These are phyloP conservation scores for Pseudococcus jackbeardsleyi DNA, from an alignment of 2,888 invertebrate species.

Conservation along the genomic window DNA sequence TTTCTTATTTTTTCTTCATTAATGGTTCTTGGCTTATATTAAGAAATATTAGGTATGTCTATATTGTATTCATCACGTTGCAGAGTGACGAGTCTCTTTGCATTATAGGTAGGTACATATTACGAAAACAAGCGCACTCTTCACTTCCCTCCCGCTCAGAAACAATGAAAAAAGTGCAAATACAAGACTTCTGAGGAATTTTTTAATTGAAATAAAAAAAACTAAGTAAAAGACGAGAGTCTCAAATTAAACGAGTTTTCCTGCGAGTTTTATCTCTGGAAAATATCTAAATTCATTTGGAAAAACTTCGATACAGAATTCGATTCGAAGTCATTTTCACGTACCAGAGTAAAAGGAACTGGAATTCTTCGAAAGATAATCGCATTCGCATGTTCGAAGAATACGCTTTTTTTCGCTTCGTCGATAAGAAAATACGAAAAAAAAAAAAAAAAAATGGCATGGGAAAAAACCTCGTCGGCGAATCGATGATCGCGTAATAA, in stretches of 20 bases:
- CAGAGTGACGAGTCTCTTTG: too few species aligned
- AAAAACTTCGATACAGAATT: constrained; percentile 5
- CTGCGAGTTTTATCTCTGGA: neutral
- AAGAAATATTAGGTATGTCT: too few species aligned
- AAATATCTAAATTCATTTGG: neutral
- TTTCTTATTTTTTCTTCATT: too few species aligned
- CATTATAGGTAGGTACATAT: too few species aligned
- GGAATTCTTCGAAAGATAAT: neutral
- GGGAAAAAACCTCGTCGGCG: neutral
- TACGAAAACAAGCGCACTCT: too few species aligned
- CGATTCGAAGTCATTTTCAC: constrained; percentile 6
- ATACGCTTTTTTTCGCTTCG: neutral
- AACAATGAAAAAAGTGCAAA: too few species aligned
- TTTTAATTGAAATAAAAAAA: neutral
- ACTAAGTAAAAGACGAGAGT: neutral
- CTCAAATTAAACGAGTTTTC: neutral
- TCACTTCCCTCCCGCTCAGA: too few species aligned
- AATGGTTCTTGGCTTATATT: too few species aligned
- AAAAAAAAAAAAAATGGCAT: neutral
- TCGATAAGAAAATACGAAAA: neutral
- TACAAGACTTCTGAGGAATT: neutral
- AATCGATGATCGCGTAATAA: neutral
- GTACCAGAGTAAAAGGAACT: neutral
- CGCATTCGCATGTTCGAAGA: neutral
- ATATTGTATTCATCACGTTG: too few species aligned